These are phyloP conservation scores for Harpagus bidentatus DNA, from an alignment of 2,113 vertebrate genomes.

Conservation along the genomic window DNA sequence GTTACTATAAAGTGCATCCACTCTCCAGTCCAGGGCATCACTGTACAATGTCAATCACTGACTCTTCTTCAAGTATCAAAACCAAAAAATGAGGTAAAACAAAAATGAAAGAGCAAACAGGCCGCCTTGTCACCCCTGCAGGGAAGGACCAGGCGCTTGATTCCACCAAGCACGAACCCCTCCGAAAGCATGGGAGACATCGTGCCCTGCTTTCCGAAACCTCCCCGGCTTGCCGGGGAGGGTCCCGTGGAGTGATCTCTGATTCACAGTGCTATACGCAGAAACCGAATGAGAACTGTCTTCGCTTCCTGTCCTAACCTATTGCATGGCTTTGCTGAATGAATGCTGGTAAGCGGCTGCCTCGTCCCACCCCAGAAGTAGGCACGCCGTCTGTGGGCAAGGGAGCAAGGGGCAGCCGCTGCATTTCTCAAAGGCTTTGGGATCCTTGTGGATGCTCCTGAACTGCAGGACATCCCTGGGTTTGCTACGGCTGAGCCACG, in stretches of 20 bases:
- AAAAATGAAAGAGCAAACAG: constrained; percentile 36
- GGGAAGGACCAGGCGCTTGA: neutral
- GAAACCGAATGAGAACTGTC: constrained; percentile 12
- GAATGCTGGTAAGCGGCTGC: neutral
- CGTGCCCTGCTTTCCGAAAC: neutral
- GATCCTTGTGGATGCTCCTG: neutral
- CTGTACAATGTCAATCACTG: neutral
- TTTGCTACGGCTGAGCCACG: neutral
- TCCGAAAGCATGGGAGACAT: neutral
- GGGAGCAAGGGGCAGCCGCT: neutral
- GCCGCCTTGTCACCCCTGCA: neutral
- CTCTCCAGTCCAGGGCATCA: constrained; percentile 34
- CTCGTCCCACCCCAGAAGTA: neutral
- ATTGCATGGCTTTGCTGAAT: constrained; percentile 17
- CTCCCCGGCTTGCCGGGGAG: accelerated
- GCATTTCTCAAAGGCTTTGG: neutral
- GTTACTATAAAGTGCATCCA: constrained; percentile 55
- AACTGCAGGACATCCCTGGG: neutral
- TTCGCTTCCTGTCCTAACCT: neutral
- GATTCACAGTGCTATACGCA: constrained; percentile 36
- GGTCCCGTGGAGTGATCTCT: neutral
- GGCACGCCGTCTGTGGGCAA: neutral
- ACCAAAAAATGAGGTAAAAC: constrained; percentile 57
- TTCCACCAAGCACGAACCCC: neutral
- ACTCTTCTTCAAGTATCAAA: constrained; percentile 63